Evolutionary conservation across 2,797 vertebrate species (phyloP), one percentile per base, ranked within the genome.

Genomic region (Dallia pectoralis): DNA sequence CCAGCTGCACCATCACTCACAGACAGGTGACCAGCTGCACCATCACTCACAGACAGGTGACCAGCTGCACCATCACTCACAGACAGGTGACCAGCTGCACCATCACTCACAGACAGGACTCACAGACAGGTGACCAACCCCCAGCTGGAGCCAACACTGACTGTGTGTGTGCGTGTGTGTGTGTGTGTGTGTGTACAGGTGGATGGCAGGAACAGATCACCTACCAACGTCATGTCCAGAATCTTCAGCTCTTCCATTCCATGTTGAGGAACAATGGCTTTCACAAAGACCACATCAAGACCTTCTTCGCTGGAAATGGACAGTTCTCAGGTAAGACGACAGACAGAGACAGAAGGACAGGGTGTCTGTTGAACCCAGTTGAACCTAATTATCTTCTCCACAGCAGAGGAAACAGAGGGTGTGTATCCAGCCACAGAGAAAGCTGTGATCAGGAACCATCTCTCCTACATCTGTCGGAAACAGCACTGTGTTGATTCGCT

Each of bases 1-100:
- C 32, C n/a, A 19, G 33, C 3, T 36, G 3, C 7, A 36, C 33
- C 33, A 36, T 7, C 33, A 36, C 33, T 36, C 33, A 36, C 33
- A 36, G 33, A 36, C 33, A n/a, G n/a, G n/a, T n/a, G n/a, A n/a
- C n/a, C n/a, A n/a, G n/a, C n/a, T n/a, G n/a, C n/a, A n/a, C n/a
- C n/a, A n/a, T n/a, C n/a, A n/a, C n/a, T n/a, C n/a, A n/a, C 94
- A 95, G 89, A 95, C 94, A 32, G 94, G 94, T 8, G 94, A 95
- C 83, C 94, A 95, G n/a, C n/a, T 0, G 94, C 94, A 0, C 85
- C 95, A 65, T 89, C 94, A 51, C 84, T 95, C 49, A 92, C 94
- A 87, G 94, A 94, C 94, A 72, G 61, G 66, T 22, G 11, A 65
- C 32, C n/a, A 19, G 33, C 3, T 36, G 3, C 7, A 36, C 33